These are phyloP conservation scores for Drosophila murphyi DNA, from an alignment of 1,140 invertebrate genomes.

Conservation along the genomic window DNA sequence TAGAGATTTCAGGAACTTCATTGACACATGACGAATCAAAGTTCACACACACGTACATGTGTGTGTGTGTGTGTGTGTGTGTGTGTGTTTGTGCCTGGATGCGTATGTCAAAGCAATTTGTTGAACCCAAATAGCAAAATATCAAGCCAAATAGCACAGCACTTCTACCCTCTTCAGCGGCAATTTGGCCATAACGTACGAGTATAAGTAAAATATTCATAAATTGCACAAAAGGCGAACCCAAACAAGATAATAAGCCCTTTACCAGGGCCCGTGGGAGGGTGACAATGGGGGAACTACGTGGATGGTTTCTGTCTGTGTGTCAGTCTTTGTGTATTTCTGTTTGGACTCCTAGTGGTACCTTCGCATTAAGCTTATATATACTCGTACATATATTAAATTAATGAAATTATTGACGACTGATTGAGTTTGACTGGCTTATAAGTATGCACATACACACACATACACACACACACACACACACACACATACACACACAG, in stretches of 20 bases:
- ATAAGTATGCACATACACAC: constrained; percentile 9
- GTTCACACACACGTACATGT: constrained; percentile 9
- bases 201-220: constrained; percentile 74
- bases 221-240: constrained; percentile 53
- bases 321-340: neutral
- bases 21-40: constrained; percentile 8
- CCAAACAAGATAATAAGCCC: constrained; percentile 63
- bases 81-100: neutral
- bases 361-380: constrained; percentile 62
- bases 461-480: neutral
- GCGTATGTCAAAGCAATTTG: constrained; percentile 43
- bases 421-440: constrained; percentile 56
- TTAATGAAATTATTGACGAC: constrained; percentile 77
- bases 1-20: neutral
- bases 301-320: constrained; percentile 23
- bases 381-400: constrained; percentile 71
- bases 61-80: constrained; percentile 9
- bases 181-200: constrained; percentile 41
- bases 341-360: constrained; percentile 5
- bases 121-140: constrained; percentile 38
- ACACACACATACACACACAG: neutral
- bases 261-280: neutral
- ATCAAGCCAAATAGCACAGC: constrained; percentile 21
- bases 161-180: constrained; percentile 12
- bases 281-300: neutral